Conservation (phyloP, 2,113 vertebrate species). For the Corvus cornix region DNA sequence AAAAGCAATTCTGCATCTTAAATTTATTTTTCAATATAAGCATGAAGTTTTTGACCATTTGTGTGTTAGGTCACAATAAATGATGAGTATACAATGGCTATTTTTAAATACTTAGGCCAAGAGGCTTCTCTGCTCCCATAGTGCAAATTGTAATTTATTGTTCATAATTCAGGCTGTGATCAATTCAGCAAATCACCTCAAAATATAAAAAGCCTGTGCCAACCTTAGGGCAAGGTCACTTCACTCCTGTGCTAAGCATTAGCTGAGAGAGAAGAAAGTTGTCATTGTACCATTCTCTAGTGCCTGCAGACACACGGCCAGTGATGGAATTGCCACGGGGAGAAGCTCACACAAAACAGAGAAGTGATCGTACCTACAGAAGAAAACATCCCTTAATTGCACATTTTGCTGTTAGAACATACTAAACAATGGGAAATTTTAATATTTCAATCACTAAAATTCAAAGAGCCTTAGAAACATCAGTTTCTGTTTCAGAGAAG, state of each 20-base stretch:
- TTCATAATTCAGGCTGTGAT: background rate
- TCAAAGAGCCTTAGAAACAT: background rate
- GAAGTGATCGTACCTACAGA: constrained; percentile 90
- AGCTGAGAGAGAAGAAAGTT: constrained; percentile 6
- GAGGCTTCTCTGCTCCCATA: background rate
- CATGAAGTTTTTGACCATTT: background rate
- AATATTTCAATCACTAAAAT: background rate
- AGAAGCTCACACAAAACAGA: constrained; percentile 94
- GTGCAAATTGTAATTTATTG: background rate
- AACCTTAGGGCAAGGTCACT: background rate
- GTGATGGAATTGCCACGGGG: constrained; percentile 86
- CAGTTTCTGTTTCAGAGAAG: background rate
- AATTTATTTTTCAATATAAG: background rate
- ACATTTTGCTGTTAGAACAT: background rate
- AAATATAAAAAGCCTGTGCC: background rate
- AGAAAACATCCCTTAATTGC: background rate
- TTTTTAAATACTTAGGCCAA: background rate
- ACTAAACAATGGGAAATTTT: background rate
- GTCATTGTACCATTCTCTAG: constrained; percentile 77
- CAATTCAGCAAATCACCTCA: background rate
- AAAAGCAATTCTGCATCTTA: background rate
- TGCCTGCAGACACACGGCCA: constrained; percentile 87
- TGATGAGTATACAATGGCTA: background rate
- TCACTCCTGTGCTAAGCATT: background rate
- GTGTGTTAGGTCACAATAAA: background rate